Base-by-base conservation (phyloP, 2,797 vertebrate genomes). In the Diplodus sargus region DNA sequence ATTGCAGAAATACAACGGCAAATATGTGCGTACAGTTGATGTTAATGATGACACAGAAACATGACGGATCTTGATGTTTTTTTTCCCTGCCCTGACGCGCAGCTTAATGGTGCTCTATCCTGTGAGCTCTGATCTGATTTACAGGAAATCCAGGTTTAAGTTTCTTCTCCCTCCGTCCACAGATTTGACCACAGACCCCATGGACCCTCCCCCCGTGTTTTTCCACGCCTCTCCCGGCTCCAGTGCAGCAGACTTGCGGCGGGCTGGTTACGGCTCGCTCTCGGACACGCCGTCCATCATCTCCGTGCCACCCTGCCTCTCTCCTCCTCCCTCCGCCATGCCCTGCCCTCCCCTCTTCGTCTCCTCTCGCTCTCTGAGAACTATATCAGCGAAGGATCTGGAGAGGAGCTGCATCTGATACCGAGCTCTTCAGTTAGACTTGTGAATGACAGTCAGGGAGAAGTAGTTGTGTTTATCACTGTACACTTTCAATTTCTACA, bases 251-350 rank as follows among this genome's bases (percentile, higher is more conserved):
- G 88, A 90, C 13, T 54, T 87, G 64, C 83, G 54, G 28, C 85
- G 72, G 62, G 75, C 76, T 4, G 94, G 94, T 79, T 97, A 96
- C 47, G 91, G 95, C 63, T 96, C 96, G 66, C 92, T 87, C 23
- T 95, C 94, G n/a, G 88, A 94, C 85, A 94, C 96, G 84, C 95
- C 95, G 6, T 94, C 96, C 91, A 95, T 95, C 92, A 96, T 97
- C 95, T 96, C 95, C 70, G 92, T 93, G 77, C 95, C 96, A 70
- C 96, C 96, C 88, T 80, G 92, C 82, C 85, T 96, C 86, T 95
- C 95, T 87, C 92, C 93, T 62, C 93, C 95, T 82, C 95, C 93
- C 81, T 88, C 93, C 10, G 86, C 94, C 20, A 88, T 93, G 90
- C 90, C 90, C 79, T 95, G 93, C 85, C 96, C 92, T 83, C 92